These are phyloP conservation scores for Stylophora pistillata DNA, from an alignment of 64 coral and sea anemone genomes.

Conservation along the genomic window DNA sequence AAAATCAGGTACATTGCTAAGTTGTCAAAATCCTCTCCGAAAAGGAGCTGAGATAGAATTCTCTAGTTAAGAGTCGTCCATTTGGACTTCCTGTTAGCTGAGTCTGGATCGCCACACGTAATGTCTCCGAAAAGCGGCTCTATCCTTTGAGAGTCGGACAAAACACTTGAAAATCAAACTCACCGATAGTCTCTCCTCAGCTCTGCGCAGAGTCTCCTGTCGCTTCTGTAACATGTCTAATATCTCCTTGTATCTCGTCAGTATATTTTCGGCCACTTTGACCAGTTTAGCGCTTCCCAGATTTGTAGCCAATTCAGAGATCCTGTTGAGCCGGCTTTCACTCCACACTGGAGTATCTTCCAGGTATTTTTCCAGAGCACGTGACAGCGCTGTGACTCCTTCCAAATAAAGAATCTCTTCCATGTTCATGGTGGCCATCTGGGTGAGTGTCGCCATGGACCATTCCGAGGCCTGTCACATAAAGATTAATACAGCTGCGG, in stretches of 20 bases:
- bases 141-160: too few species aligned
- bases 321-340: slow-evolving; percentile 75
- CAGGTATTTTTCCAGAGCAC: slow-evolving; percentile 72
- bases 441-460: slow-evolving; percentile 80
- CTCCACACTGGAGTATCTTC: slow-evolving; percentile 72
- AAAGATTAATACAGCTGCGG: background rate
- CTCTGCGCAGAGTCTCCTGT: slow-evolving; percentile 77
- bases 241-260: slow-evolving; percentile 89
- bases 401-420: slow-evolving; percentile 82
- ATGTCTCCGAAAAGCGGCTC: too few species aligned
- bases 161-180: background rate
- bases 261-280: slow-evolving; percentile 72
- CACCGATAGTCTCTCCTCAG: slow-evolving; percentile 87
- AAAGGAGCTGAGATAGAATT: too few species aligned
- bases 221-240: slow-evolving; percentile 93
- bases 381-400: slow-evolving; percentile 70
- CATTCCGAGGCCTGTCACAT: slow-evolving; percentile 73
- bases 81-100: too few species aligned
- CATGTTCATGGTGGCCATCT: slow-evolving; percentile 98
- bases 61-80: too few species aligned
- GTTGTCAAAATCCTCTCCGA: too few species aligned
- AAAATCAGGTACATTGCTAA: too few species aligned
- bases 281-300: slow-evolving; percentile 63
- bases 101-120: too few species aligned
- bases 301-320: slow-evolving; percentile 87